Evolutionary conservation across 2,888 invertebrate genomes (phyloP).

Genomic region (Aleiodes leptofemur): DNA sequence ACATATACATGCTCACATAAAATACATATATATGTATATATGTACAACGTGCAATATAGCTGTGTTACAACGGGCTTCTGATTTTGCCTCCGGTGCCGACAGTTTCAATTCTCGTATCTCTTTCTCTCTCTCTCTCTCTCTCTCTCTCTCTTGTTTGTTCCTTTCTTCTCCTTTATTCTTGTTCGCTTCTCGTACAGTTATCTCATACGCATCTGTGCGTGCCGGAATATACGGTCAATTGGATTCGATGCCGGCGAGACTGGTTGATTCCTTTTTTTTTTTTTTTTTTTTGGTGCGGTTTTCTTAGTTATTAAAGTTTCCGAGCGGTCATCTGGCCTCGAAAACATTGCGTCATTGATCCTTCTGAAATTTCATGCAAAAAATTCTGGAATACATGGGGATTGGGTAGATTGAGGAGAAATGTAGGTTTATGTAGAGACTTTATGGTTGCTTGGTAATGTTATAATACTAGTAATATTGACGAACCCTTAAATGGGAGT

Average conservation of each 20-base stretch:
- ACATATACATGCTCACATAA: not conserved
- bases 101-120: slow-evolving; percentile 8
- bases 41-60: slow-evolving; percentile 11
- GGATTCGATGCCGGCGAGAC: slow-evolving; percentile 23
- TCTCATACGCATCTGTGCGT: slow-evolving; percentile 42
- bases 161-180: slow-evolving; percentile 36
- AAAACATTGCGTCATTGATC: too few species aligned
- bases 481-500: too few species aligned
- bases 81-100: slow-evolving; percentile 12
- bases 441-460: too few species aligned
- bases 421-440: too few species aligned
- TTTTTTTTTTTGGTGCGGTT: too few species aligned
- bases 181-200: slow-evolving; percentile 35
- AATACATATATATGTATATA: not conserved
- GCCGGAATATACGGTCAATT: slow-evolving; percentile 14
- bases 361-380: too few species aligned
- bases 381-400: too few species aligned
- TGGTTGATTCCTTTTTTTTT: too few species aligned
- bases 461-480: too few species aligned
- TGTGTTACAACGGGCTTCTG: slow-evolving; percentile 29
- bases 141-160: slow-evolving; percentile 32
- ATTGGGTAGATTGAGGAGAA: too few species aligned
- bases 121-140: slow-evolving; percentile 22
- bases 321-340: too few species aligned
- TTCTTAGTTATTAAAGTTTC: too few species aligned